phyloP scores from a whole-genome alignment of 2,797 vertebrate genomes.

The Thripadectes ignobilis region DNA sequence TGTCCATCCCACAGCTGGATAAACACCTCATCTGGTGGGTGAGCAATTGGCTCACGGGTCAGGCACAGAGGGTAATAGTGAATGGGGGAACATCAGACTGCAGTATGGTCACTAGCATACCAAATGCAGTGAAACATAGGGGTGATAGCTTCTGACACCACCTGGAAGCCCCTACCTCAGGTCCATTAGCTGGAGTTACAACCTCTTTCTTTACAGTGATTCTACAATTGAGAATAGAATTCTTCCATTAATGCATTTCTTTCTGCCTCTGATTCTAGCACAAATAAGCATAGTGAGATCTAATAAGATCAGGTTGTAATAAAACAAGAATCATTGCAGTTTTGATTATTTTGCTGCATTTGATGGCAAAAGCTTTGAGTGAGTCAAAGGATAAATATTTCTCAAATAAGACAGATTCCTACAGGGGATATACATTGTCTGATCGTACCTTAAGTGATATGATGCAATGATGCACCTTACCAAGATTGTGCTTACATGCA shows the following conservation, averaged over 20 bases:
- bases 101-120: neutral
- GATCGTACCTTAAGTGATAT: neutral
- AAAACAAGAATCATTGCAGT: neutral
- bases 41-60: neutral
- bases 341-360: neutral
- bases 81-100: neutral
- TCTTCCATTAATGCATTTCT: constrained; percentile 70
- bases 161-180: constrained; percentile 63
- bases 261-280: constrained; percentile 72
- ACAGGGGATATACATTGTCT: neutral
- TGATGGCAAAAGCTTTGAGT: neutral
- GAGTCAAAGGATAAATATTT: neutral
- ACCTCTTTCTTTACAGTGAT: constrained; percentile 71
- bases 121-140: constrained; percentile 47
- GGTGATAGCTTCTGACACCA: constrained; percentile 58
- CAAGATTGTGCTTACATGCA: neutral
- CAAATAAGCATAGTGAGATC: neutral
- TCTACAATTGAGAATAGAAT: constrained; percentile 66
- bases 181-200: constrained; percentile 73
- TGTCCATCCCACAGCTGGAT: neutral
- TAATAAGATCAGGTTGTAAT: neutral
- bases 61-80: neutral
- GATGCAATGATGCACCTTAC: neutral
- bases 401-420: neutral
- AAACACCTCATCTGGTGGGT: neutral